Percentiles rank a stretch among this genome's conserved stretches.
These are phyloP conservation scores for Zhengitettix transpicula DNA, from an alignment of 2,888 invertebrate genomes.

Conservation along the genomic window DNA sequence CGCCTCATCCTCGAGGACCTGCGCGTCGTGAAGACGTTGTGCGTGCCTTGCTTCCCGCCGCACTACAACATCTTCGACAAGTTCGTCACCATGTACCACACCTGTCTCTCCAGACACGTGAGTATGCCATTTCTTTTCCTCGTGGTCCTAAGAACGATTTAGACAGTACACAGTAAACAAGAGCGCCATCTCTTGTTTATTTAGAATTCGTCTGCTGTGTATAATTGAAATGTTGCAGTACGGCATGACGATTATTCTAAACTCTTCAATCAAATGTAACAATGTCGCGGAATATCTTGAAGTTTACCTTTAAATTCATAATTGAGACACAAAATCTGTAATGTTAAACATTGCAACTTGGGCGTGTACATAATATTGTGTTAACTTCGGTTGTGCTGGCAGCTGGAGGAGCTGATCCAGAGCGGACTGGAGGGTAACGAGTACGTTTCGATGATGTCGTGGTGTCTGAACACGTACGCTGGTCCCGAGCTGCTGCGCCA, in stretches of 20 bases:
- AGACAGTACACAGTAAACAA: no score
- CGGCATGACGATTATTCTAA: no score
- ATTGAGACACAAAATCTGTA: background rate
- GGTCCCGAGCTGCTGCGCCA: slow-evolving; percentile 78
- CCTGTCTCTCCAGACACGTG: slow-evolving; percentile 62
- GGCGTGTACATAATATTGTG: background rate
- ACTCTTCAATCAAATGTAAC: no score
- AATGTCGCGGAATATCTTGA: no score
- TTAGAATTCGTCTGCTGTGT: no score
- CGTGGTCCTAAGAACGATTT: no score
- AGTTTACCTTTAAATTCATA: no score
- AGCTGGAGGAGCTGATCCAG: slow-evolving; percentile 75
- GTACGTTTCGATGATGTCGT: slow-evolving; percentile 81
- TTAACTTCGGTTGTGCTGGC: slow-evolving; percentile 1
- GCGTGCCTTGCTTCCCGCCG: slow-evolving; percentile 89
- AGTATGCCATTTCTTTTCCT: slow-evolving; percentile 28
- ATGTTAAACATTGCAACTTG: background rate
- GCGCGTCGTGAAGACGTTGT: slow-evolving; percentile 74
- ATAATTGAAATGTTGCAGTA: no score
- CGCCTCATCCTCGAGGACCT: slow-evolving; percentile 81
- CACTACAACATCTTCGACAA: slow-evolving; percentile 82
- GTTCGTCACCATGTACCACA: slow-evolving; percentile 89
- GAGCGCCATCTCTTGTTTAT: no score
- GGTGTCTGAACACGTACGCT: slow-evolving; percentile 83
- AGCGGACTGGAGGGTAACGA: slow-evolving; percentile 90